These are phyloP conservation scores for Poeciliopsis infans DNA, from an alignment of 2,797 vertebrate genomes.

Conservation along the genomic window DNA sequence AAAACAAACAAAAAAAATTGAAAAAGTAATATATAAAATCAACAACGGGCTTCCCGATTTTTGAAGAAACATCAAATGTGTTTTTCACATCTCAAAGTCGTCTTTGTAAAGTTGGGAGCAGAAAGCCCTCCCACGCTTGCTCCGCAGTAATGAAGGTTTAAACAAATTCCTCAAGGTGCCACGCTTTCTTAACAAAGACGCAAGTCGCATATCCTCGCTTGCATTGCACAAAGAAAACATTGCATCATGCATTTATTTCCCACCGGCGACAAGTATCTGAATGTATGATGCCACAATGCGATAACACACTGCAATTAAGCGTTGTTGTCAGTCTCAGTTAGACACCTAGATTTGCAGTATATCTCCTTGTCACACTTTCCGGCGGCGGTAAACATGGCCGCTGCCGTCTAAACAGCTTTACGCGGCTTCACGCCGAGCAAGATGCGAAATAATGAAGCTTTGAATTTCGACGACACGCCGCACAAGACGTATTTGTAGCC, in stretches of 20 bases:
- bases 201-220: constrained; percentile 25
- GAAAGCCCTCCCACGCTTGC: not conserved
- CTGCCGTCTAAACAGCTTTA: constrained; percentile 17
- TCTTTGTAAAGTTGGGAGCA: not conserved
- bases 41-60: not conserved
- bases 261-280: constrained; percentile 29
- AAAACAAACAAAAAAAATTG: not conserved
- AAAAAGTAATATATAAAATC: not conserved
- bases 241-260: constrained; percentile 30
- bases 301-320: constrained; percentile 29
- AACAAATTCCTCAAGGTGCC: constrained; percentile 24
- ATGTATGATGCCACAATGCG: constrained; percentile 22
- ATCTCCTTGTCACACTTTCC: constrained; percentile 32
- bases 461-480: constrained; percentile 7
- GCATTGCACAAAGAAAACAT: constrained; percentile 34
- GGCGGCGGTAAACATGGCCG: constrained; percentile 20
- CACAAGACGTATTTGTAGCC: constrained; percentile 2
- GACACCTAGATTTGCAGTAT: constrained; percentile 22
- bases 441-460: constrained; percentile 24
- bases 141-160: constrained; percentile 7
- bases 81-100: constrained; percentile 4
- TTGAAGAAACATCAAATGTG: not conserved
- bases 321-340: constrained; percentile 31
- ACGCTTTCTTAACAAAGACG: constrained; percentile 13
- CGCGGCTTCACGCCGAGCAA: constrained; percentile 2